Evolutionary conservation across 37 sponge, comb jelly and placozoan species (phyloP).

Genomic region (Bolinopsis microptera): DNA sequence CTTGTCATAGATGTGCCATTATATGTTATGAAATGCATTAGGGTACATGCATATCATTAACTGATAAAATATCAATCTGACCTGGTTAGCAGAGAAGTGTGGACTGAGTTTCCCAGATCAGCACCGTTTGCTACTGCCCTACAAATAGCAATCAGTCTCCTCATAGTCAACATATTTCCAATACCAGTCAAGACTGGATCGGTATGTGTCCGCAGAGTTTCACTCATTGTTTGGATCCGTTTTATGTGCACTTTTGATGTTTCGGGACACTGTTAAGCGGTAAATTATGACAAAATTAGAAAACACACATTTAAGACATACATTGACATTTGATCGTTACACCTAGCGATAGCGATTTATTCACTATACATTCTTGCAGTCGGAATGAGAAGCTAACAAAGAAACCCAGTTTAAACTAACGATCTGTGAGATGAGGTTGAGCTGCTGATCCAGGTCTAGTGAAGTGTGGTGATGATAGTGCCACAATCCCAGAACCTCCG

Average conservation of each 20-base stretch:
- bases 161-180: background rate
- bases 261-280: background rate
- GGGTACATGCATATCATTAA: too few species aligned
- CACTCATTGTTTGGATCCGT: background rate
- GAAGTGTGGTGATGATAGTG: conserved; percentile 59
- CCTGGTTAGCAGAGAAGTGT: conserved; percentile 38
- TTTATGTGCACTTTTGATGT: background rate
- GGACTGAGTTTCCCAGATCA: background rate
- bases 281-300: too few species aligned
- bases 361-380: too few species aligned
- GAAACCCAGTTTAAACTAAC: background rate
- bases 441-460: background rate
- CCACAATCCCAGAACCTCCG: conserved; percentile 48
- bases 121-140: background rate
- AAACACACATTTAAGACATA: background rate
- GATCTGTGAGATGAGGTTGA: background rate
- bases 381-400: too few species aligned
- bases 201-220: background rate
- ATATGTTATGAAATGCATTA: too few species aligned
- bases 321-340: background rate
- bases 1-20: too few species aligned
- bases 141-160: background rate
- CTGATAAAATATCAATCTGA: too few species aligned
- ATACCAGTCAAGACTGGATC: background rate
- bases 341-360: too few species aligned